Conservation (phyloP, 2,797 vertebrate species). For the Pelobates cultripes region DNA sequence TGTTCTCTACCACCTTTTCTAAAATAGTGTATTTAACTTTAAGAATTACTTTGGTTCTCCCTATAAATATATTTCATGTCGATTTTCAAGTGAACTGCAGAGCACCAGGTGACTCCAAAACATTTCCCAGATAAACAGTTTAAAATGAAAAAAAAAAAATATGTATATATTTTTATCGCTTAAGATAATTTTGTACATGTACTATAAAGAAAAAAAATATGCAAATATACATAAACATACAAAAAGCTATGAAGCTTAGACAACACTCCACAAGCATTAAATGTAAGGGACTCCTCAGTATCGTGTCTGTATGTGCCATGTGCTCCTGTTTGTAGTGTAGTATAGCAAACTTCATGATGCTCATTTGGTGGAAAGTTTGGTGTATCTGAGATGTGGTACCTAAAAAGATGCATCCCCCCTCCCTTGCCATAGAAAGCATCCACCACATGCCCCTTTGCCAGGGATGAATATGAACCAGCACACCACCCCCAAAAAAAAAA, state of each 20-base stretch:
- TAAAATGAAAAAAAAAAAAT: no score
- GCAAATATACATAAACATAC: background rate
- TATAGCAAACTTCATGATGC: slow-evolving; percentile 31
- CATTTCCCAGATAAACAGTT: no score
- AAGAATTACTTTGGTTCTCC: no score
- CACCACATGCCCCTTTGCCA: slow-evolving; percentile 60
- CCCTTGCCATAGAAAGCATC: slow-evolving; percentile 30
- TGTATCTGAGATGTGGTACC: slow-evolving; percentile 1
- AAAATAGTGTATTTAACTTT: no score
- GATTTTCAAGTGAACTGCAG: no score
- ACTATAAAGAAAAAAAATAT: background rate
- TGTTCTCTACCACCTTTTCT: no score
- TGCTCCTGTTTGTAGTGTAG: slow-evolving; percentile 13
- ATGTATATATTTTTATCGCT: no score
- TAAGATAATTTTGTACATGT: no score
- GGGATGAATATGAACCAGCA: slow-evolving; percentile 19
- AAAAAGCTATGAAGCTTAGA: background rate
- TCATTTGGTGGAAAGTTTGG: slow-evolving; percentile 41
- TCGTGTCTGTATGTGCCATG: slow-evolving; percentile 16
- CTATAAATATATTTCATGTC: no score
- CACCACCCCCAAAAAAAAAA: background rate
- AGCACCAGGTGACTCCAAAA: no score
- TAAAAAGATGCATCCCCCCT: background rate
- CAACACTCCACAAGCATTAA: background rate
- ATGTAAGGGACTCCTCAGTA: background rate